These are phyloP conservation scores for Bacillus rossius DNA, from an alignment of 1,140 invertebrate species.

Conservation along the genomic window DNA sequence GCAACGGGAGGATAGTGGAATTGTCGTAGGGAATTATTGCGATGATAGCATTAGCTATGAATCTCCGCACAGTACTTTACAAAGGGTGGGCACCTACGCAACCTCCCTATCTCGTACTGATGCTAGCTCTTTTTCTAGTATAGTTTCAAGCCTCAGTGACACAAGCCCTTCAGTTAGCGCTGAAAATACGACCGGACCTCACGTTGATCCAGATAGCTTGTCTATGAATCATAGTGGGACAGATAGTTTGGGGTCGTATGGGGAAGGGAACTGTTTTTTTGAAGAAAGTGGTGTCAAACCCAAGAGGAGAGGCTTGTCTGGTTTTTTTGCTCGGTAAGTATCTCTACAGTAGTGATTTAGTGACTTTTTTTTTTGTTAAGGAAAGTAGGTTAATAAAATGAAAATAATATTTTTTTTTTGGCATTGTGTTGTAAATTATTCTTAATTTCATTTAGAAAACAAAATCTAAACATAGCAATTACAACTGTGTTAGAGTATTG, in stretches of 20 bases:
- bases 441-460: too few relatives aligned
- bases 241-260: conserved; percentile 21
- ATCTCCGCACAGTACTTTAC: conserved; percentile 20
- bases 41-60: conserved; percentile 18
- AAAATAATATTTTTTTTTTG: too few relatives aligned
- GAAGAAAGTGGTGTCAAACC: conserved; percentile 18
- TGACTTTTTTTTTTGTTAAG: too few relatives aligned
- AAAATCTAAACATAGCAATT: too few relatives aligned
- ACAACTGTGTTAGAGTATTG: too few relatives aligned
- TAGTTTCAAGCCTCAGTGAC: conserved; percentile 31
- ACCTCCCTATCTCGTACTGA: conserved; percentile 34
- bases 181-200: conserved; percentile 20
- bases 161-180: conserved; percentile 24
- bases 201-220: conserved; percentile 20
- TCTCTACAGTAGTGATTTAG: too few relatives aligned
- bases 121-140: conserved; percentile 42
- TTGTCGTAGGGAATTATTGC: conserved; percentile 15
- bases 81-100: conserved; percentile 17
- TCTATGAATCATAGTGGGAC: conserved; percentile 15
- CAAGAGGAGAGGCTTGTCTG: conserved; percentile 27
- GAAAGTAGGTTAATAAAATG: too few relatives aligned
- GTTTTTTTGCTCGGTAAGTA: conserved; percentile 28
- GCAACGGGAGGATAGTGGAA: conserved; percentile 5
- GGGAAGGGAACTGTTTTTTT: not conserved
- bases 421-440: too few relatives aligned